These are phyloP conservation scores for Lepidocyrtinus sp. DNA, from an alignment of 2,888 invertebrate species.

Conservation along the genomic window DNA sequence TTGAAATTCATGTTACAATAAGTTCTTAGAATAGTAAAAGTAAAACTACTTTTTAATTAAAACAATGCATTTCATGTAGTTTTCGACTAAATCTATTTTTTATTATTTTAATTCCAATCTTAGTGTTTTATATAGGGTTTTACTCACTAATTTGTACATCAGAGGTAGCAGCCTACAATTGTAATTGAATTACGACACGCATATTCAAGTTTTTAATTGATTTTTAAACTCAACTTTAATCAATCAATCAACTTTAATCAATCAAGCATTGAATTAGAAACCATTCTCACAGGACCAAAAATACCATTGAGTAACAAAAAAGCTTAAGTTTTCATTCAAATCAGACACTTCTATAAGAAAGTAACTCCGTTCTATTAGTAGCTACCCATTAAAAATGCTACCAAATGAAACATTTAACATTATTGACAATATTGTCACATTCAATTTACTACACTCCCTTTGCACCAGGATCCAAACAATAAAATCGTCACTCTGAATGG, in stretches of 20 bases:
- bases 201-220: no score
- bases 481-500: no score
- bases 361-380: no score
- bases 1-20: neutral
- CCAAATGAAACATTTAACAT: neutral
- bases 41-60: neutral
- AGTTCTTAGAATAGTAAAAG: neutral
- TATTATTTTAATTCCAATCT: neutral
- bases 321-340: no score
- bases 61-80: neutral
- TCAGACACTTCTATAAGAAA: no score
- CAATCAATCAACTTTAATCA: no score
- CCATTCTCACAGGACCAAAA: no score
- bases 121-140: constrained; percentile 45
- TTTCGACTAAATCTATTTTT: neutral
- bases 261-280: no score
- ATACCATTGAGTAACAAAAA: no score
- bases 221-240: no score
- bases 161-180: constrained; percentile 68
- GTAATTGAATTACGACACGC: neutral
- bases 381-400: neutral
- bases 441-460: no score
- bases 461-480: no score
- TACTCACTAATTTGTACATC: constrained; percentile 70
- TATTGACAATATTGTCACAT: neutral